Base-by-base conservation (phyloP, 2,888 invertebrate species). In the Watsonalla binaria region DNA sequence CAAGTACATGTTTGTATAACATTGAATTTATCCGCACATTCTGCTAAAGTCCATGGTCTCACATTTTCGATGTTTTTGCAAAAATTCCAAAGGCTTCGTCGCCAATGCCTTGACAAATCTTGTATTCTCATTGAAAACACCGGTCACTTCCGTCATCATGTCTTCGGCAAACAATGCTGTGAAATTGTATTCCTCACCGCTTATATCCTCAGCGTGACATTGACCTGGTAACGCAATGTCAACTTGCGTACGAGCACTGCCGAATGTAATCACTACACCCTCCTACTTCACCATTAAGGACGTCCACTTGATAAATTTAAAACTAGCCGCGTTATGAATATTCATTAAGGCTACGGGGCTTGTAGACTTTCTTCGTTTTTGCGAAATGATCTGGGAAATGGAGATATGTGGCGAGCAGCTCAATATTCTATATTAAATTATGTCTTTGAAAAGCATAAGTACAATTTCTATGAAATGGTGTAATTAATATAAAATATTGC, bases 221-320 rank as follows among this genome's bases (percentile, higher is more conserved):
- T 87, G 87, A 85, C 86, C 84, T 65, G 78, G 58, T 80, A 78
- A 67, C 66, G 66, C 85, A 85, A 85, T 84, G 86, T 67, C 80
- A 72, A 70, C 76, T 56, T 70, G 72, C 72, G 65, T 60, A 53
- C 64, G 63, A 72, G 63, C 58, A 64, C 68, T 69, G 66, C 60
- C 65, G 57, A 68, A 71, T 63, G 57, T 56, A 51, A 58, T 54
- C 51, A 50, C 47, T 14, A 39, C 37, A 14, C 58, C 51, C 56
- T 62, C 68, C 55, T 63, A 61, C 66, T 66, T 71, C 70, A 68
- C 66, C 69, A 73, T 60, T 70, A 74, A 84, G 82, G 82, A 74
- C 80, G 66, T 55, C 76, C 24, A 61, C 66, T 73, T 58, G 9
- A 14, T 37, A 37, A 6, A 37, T 37, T 15, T 15, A 13, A 49